Percentiles rank a stretch among this genome's conserved stretches.
Conservation (phyloP, 2,797 vertebrate genomes). For the Odontamblyopus lacepedii region DNA sequence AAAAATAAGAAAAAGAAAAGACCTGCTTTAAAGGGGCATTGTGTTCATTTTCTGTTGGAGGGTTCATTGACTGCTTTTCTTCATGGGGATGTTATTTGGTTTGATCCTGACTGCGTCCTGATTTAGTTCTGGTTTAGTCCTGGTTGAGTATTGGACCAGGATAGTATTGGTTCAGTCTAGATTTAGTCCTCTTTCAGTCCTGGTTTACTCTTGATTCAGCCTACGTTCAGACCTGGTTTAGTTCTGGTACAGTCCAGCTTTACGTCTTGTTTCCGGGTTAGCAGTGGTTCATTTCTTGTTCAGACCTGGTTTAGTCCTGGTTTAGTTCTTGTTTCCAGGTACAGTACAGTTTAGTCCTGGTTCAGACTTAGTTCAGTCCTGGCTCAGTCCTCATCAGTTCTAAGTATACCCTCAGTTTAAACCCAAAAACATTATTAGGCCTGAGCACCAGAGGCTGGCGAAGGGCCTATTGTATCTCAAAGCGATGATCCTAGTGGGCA, state of each 20-base stretch:
- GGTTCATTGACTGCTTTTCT: too few species aligned
- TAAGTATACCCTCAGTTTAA: too few species aligned
- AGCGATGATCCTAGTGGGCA: too few species aligned
- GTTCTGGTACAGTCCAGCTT: neutral
- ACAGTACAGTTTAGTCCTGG: too few species aligned
- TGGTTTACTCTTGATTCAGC: neutral
- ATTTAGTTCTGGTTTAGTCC: neutral
- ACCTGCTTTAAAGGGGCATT: too few species aligned
- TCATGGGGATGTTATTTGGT: neutral
- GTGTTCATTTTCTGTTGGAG: too few species aligned
- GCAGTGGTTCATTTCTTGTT: neutral
- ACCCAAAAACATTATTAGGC: too few species aligned
- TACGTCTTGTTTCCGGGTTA: too few species aligned
- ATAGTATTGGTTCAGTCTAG: neutral
- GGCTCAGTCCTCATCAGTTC: neutral
- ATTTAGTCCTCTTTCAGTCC: neutral
- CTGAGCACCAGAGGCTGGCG: too few species aligned
- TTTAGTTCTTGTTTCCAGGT: slow-evolving; percentile 1
- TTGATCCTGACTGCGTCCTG: neutral
- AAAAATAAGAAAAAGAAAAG: too few species aligned
- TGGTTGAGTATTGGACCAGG: neutral
- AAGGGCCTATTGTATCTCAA: too few species aligned
- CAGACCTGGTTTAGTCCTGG: too few species aligned
- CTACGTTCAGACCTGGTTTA: neutral
- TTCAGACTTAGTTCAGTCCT: neutral